Conservation (phyloP, 1,140 invertebrate species). For the Ridgeia piscesae region DNA sequence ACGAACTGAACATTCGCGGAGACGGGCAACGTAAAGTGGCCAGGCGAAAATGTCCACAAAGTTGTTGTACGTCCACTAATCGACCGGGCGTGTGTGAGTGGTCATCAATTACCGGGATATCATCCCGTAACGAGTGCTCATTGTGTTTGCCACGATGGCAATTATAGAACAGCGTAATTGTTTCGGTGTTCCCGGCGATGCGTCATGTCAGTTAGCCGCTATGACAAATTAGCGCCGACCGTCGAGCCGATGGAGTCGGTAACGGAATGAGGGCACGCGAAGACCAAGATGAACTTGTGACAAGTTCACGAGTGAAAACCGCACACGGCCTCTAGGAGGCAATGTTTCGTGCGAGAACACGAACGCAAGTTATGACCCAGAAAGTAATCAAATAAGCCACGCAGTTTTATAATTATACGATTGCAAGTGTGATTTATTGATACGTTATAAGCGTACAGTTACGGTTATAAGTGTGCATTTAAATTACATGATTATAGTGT, state of each 20-base stretch:
- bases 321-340: not conserved
- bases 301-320: not conserved
- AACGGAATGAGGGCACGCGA: not conserved
- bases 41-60: not conserved
- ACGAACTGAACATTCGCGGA: not conserved
- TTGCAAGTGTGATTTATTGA: not conserved
- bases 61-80: not conserved
- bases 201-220: not conserved
- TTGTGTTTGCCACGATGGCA: not conserved
- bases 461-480: too few relatives aligned
- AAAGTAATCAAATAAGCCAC: not conserved
- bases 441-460: too few relatives aligned
- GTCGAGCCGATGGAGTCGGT: not conserved
- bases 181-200: not conserved
- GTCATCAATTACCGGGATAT: not conserved
- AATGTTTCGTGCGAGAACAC: not conserved
- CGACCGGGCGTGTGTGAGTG: not conserved
- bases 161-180: not conserved
- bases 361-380: not conserved
- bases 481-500: too few relatives aligned
- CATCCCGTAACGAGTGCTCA: not conserved
- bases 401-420: too few relatives aligned
- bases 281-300: not conserved
- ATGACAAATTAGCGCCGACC: not conserved
- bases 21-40: not conserved